A percentile compares a stretch with the other conserved stretches of the same genome.
phyloP scores from a whole-genome alignment of 2,113 vertebrate genomes.

The Myotis lucifugus region DNA sequence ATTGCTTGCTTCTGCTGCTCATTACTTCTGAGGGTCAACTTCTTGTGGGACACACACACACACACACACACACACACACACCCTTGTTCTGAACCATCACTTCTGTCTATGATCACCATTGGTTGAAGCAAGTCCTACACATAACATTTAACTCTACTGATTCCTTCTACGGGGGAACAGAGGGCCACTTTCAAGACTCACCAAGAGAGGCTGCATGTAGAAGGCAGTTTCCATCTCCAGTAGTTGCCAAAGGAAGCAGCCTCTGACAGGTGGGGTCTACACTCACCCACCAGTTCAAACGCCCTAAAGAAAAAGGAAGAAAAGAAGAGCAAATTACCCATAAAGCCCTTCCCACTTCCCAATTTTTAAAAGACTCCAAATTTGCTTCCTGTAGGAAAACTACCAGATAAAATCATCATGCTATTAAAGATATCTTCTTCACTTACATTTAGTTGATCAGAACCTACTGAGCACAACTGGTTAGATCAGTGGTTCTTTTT shows the following conservation, averaged over 20 bases:
- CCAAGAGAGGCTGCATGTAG: constrained; percentile 97
- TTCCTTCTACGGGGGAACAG: neutral
- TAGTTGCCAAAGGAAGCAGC: constrained; percentile 95
- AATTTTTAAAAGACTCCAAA: constrained; percentile 16
- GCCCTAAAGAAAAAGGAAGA: constrained; percentile 84
- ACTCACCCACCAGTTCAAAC: constrained; percentile 97
- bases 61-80: neutral
- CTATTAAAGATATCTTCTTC: neutral
- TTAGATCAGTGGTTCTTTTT: neutral
- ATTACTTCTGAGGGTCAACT: neutral
- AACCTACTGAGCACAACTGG: neutral
- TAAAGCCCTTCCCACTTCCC: neutral
- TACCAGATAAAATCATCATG: neutral
- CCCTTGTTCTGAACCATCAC: neutral
- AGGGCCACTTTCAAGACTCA: constrained; percentile 77
- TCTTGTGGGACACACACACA: neutral
- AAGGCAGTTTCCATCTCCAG: constrained; percentile 96
- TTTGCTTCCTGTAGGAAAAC: neutral
- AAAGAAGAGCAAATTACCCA: constrained; percentile 38
- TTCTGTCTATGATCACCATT: neutral
- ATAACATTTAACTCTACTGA: neutral
- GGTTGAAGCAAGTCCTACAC: neutral
- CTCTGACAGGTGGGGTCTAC: constrained; percentile 94
- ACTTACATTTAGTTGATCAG: neutral
- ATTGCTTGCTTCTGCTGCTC: neutral